Evolutionary conservation across 2,797 vertebrate genomes (phyloP), one percentile per base, ranked within the genome.

Genomic region (Neosilurus mollespiculum): DNA sequence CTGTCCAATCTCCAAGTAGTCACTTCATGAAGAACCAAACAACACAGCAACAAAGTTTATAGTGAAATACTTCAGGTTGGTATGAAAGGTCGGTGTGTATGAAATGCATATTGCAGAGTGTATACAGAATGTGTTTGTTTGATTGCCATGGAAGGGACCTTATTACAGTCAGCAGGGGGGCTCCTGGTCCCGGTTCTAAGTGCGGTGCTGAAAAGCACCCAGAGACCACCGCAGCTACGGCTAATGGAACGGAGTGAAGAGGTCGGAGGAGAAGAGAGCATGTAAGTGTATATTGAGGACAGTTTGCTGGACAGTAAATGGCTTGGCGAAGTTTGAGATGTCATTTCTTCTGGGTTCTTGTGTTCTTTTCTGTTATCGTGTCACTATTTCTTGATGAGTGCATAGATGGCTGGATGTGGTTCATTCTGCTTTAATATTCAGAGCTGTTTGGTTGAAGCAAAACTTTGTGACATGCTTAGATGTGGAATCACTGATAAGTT

Each of bases 121-220:
- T 64, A 64, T 43, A 15, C 56, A 62, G 58, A 62, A 78, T 62
- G 34, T 72, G 65, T 54, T 78, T 24, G 22, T 84, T 66, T 89
- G 78, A 90, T 87, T 65, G 85, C 85, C 89, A 91, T 93, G 93
- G 93, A 94, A 93, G 93, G 91, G 89, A 90, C 91, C 90, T 79
- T 91, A 94, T 94, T 94, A 93, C 88, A 89, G 90, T 89, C 89
- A 90, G 92, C 92, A 66, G 94, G 93, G 92, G 92, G 94, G 92
- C 91, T 88, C 86, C 85, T 80, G 58, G 72, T 54, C 72, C 81
- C 34, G 66, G 88, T 87, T 89, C 75, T 85, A 86, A 90, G 88
- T 88, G 86, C 85, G 84, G 76, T 59, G 0, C 0, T 22, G 58
- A 56, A 83, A 81, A 75, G 75, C 16, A 81, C 83, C 86, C 81